Conservation (phyloP, 2,797 vertebrate genomes). For the Anniella stebbinsi region DNA sequence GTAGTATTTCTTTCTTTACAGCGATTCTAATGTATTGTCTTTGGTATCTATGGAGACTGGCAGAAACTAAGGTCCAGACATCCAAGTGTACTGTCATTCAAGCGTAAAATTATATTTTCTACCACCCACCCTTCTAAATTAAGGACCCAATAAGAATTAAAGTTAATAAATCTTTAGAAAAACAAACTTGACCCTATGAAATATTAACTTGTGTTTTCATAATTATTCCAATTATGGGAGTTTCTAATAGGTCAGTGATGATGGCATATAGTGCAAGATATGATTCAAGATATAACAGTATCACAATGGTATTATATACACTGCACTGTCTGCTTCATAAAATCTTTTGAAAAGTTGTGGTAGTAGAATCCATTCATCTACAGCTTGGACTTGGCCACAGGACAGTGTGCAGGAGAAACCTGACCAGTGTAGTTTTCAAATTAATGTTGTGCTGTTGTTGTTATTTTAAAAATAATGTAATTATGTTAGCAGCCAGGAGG, state of each 20-base stretch:
- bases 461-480: neutral
- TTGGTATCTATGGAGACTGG: slow-evolving; percentile 39
- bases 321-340: neutral
- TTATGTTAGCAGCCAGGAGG: neutral
- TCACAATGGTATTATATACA: neutral
- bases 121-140: slow-evolving; percentile 52
- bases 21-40: slow-evolving; percentile 30
- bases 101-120: slow-evolving; percentile 23
- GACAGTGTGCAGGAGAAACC: neutral
- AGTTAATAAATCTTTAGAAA: slow-evolving; percentile 64
- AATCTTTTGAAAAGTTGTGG: neutral
- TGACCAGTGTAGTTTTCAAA: slow-evolving; percentile 1
- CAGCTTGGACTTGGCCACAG: neutral
- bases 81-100: slow-evolving; percentile 34
- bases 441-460: neutral
- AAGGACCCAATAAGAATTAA: slow-evolving; percentile 60
- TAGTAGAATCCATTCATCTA: neutral
- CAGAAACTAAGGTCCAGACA: slow-evolving; percentile 40
- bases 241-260: slow-evolving; percentile 44
- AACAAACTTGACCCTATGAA: slow-evolving; percentile 65
- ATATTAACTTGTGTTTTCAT: slow-evolving; percentile 67
- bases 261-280: neutral
- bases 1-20: neutral
- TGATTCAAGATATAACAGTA: neutral
- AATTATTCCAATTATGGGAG: slow-evolving; percentile 57